Evolutionary conservation across 37 sponge, comb jelly and placozoan genomes (phyloP).

Genomic region (Diacarnus erythraeanus): DNA sequence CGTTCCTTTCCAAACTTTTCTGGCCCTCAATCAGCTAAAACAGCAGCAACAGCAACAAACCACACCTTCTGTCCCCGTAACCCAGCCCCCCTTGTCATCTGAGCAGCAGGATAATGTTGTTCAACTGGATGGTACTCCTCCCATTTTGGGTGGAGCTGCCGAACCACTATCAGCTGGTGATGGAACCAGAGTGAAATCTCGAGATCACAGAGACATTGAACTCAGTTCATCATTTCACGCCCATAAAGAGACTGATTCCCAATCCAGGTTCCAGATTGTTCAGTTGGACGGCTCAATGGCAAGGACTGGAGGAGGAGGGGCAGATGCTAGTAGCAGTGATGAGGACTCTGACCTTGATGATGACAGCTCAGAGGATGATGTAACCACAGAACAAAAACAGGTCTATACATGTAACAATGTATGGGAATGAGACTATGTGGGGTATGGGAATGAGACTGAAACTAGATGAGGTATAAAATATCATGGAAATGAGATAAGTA

Average conservation of each 20-base stretch:
- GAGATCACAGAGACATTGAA: background rate
- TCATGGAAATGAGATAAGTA: no score
- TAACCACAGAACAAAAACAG: no score
- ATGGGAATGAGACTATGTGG: no score
- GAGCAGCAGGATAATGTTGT: background rate
- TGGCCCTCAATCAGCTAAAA: slow-evolving; percentile 27
- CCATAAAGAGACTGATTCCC: background rate
- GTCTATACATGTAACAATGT: no score
- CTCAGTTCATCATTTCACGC: background rate
- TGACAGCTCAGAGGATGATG: slow-evolving; percentile 46
- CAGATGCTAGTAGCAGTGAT: slow-evolving; percentile 60
- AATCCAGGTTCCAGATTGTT: slow-evolving; percentile 12
- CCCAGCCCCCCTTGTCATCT: background rate
- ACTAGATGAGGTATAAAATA: no score
- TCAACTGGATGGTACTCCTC: slow-evolving; percentile 35
- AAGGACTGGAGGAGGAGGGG: slow-evolving; percentile 30
- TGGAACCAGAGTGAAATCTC: background rate
- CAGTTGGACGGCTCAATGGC: slow-evolving; percentile 34
- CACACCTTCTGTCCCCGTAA: background rate
- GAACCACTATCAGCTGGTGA: background rate
- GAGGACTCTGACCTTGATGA: slow-evolving; percentile 64
- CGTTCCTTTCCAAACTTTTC: slow-evolving; percentile 17
- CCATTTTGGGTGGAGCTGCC: background rate
- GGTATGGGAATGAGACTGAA: no score
- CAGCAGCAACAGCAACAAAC: slow-evolving; percentile 27